Percentiles rank a stretch among this genome's conserved stretches.
Conservation (phyloP, 1,140 invertebrate species). For the Eueides isabella region DNA sequence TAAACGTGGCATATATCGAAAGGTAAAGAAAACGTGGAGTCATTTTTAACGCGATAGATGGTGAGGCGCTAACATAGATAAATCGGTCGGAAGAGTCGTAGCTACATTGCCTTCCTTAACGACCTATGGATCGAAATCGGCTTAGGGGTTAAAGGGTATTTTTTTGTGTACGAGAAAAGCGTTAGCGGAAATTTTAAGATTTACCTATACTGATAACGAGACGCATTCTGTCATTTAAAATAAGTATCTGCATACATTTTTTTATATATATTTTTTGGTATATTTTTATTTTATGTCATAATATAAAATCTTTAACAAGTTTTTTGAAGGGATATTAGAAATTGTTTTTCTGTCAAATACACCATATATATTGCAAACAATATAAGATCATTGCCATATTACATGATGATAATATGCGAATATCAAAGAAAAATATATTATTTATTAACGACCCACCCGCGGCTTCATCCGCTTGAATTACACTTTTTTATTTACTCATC, state of each 20-base stretch:
- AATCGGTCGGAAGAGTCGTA: constrained; percentile 61
- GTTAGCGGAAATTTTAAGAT: constrained; percentile 26
- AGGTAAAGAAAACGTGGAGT: constrained; percentile 63
- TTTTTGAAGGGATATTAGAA: too few relatives aligned
- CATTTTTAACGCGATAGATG: constrained; percentile 73
- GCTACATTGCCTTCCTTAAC: constrained; percentile 76
- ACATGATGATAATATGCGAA: too few relatives aligned
- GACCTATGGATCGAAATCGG: constrained; percentile 65
- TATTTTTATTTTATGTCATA: neutral
- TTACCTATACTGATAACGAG: constrained; percentile 1
- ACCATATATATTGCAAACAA: too few relatives aligned
- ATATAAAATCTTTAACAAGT: too few relatives aligned
- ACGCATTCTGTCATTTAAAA: neutral
- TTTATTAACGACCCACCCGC: too few relatives aligned
- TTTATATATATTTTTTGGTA: neutral
- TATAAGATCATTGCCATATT: too few relatives aligned
- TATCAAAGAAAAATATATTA: too few relatives aligned
- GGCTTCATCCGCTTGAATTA: too few relatives aligned
- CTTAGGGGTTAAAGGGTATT: constrained; percentile 71
- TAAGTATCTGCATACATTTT: neutral
- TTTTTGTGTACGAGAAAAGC: constrained; percentile 43
- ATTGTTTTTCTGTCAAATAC: too few relatives aligned
- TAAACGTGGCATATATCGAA: constrained; percentile 65
- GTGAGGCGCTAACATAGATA: constrained; percentile 67
- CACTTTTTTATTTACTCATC: too few relatives aligned